A percentile compares a stretch with the other conserved stretches of the same genome.
phyloP scores from a whole-genome alignment of 2,113 vertebrate species.

The Blennius ocellaris region DNA sequence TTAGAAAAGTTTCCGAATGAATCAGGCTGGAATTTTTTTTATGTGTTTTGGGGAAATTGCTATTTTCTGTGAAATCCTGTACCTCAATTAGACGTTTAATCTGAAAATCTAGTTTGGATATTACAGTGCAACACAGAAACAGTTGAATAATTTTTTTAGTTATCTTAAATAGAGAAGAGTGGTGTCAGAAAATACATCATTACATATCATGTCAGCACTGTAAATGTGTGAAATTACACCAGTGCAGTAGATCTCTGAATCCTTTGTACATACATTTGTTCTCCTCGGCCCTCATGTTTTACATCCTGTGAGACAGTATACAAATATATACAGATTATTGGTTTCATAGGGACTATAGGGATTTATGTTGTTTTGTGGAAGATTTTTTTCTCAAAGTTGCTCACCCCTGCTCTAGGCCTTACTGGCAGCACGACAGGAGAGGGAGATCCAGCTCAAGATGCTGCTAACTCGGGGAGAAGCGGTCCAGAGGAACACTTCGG shows the following conservation, averaged over 20 bases:
- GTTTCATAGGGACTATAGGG: too few species aligned
- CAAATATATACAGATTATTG: too few species aligned
- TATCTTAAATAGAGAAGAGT: too few species aligned
- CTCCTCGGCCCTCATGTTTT: too few species aligned
- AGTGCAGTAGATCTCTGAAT: neutral
- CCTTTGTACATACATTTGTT: neutral
- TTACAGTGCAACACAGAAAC: neutral
- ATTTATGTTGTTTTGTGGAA: too few species aligned
- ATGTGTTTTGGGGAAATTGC: neutral
- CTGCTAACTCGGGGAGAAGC: conserved; percentile 92
- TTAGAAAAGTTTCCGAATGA: too few species aligned
- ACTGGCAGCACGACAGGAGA: conserved; percentile 90
- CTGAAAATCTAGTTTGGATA: neutral
- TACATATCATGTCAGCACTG: too few species aligned
- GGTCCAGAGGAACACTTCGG: conserved; percentile 93
- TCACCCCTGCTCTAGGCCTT: conserved; percentile 82
- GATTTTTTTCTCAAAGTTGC: neutral
- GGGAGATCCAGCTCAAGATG: conserved; percentile 97
- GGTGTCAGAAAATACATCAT: too few species aligned
- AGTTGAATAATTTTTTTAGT: too few species aligned
- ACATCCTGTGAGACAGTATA: too few species aligned
- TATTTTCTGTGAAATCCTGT: neutral
- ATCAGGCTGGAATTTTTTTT: too few species aligned
- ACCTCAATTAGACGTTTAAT: too few species aligned
- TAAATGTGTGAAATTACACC: neutral